phyloP scores from a whole-genome alignment of 1,140 invertebrate genomes.

The Solen grandis region DNA sequence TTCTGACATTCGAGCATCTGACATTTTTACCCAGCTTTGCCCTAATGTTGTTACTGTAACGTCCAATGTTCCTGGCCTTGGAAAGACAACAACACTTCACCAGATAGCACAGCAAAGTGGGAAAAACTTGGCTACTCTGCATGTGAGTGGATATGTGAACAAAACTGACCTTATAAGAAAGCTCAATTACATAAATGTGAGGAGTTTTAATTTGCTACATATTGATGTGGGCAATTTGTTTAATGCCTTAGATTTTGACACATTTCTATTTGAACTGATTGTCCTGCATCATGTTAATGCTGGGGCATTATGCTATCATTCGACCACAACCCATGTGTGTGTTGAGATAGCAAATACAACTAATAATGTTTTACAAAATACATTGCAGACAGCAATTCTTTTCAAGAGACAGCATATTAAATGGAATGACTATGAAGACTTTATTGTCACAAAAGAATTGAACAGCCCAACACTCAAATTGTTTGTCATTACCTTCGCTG shows the following conservation, averaged over 20 bases:
- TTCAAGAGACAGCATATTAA: constrained; percentile 52
- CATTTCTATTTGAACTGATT: constrained; percentile 61
- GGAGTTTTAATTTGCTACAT: constrained; percentile 44
- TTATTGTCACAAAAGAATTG: constrained; percentile 46
- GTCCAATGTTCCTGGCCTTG: constrained; percentile 58
- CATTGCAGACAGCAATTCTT: constrained; percentile 45
- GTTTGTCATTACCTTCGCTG: constrained; percentile 61
- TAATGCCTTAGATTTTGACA: constrained; percentile 50
- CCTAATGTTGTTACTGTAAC: constrained; percentile 43
- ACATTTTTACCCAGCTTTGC: constrained; percentile 17
- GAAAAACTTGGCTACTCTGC: constrained; percentile 30
- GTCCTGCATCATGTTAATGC: constrained; percentile 43
- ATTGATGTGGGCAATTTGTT: constrained; percentile 55
- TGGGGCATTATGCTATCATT: constrained; percentile 31
- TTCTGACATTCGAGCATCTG: constrained; percentile 12
- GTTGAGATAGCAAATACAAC: constrained; percentile 64
- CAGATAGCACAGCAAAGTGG: not conserved
- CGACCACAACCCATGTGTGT: constrained; percentile 42
- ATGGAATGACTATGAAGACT: constrained; percentile 59
- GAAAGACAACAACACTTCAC: constrained; percentile 55
- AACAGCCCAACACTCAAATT: constrained; percentile 65
- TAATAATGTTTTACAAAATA: constrained; percentile 43
- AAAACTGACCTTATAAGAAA: constrained; percentile 13
- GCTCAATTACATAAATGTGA: constrained; percentile 7
- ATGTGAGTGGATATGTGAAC: constrained; percentile 45